Conservation (phyloP, 2,113 vertebrate species). For the Dasypus novemcinctus region DNA sequence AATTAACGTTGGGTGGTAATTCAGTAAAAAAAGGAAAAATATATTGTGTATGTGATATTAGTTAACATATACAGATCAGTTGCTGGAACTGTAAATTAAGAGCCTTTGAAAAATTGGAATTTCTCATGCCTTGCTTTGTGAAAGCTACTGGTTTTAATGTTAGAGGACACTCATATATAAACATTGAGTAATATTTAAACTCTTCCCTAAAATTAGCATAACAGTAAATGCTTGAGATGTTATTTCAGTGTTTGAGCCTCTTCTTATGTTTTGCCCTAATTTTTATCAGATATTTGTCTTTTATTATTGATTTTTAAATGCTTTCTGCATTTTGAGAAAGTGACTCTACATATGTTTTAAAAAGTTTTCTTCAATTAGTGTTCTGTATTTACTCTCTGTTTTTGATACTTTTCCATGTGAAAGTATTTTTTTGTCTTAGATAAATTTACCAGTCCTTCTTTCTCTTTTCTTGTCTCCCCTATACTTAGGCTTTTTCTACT, state of each 20-base stretch:
- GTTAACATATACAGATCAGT: conserved; percentile 26
- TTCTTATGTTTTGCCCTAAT: neutral
- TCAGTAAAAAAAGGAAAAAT: neutral
- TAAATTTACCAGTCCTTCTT: neutral
- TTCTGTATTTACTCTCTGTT: neutral
- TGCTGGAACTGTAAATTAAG: neutral
- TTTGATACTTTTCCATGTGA: neutral
- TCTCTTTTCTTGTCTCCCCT: neutral
- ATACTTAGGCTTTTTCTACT: neutral
- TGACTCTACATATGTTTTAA: neutral
- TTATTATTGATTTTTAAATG: neutral
- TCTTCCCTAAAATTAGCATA: neutral
- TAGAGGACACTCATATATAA: neutral
- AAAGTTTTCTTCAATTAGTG: neutral
- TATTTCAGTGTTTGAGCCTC: neutral
- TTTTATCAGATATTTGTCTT: neutral
- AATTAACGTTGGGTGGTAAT: neutral
- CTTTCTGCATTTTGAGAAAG: neutral
- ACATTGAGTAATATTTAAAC: neutral
- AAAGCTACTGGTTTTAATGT: conserved; percentile 32
- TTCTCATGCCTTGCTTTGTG: conserved; percentile 39
- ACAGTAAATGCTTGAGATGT: neutral
- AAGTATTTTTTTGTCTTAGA: neutral
- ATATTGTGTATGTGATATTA: neutral
- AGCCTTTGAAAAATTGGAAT: neutral